Conservation (phyloP, 2,888 invertebrate species). For the Gortyna flavago region DNA sequence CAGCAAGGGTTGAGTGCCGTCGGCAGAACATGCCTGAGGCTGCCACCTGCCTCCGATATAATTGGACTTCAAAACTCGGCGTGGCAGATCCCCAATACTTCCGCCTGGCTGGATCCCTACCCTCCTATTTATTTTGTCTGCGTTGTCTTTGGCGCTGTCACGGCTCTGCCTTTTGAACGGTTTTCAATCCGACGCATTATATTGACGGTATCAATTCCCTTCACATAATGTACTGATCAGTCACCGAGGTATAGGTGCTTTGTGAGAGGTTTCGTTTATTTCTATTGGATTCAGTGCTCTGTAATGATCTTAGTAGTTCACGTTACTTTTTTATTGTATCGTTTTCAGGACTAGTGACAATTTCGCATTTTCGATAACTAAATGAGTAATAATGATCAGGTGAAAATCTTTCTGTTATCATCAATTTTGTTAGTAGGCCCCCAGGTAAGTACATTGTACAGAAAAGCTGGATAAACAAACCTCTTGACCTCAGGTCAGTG, state of each 20-base stretch:
- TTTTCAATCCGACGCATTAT: slow-evolving; percentile 85
- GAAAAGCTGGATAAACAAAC: neutral
- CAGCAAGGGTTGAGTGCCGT: slow-evolving; percentile 58
- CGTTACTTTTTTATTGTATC: neutral
- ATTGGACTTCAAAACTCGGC: slow-evolving; percentile 90
- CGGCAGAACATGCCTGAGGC: slow-evolving; percentile 69
- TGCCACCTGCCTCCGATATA: slow-evolving; percentile 86
- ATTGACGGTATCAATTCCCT: slow-evolving; percentile 86
- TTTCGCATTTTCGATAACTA: neutral
- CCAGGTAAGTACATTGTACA: neutral
- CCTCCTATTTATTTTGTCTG: slow-evolving; percentile 88
- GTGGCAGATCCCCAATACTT: slow-evolving; percentile 89
- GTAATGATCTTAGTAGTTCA: slow-evolving; percentile 19
- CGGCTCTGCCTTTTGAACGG: slow-evolving; percentile 85
- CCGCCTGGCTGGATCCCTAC: slow-evolving; percentile 84
- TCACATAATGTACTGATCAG: slow-evolving; percentile 75
- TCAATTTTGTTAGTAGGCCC: neutral
- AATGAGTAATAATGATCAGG: neutral
- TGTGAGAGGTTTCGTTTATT: slow-evolving; percentile 43
- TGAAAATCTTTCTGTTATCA: neutral
- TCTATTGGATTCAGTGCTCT: slow-evolving; percentile 44
- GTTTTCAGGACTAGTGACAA: neutral
- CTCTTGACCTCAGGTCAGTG: slow-evolving; percentile 31
- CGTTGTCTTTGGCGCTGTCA: slow-evolving; percentile 87
- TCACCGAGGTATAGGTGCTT: slow-evolving; percentile 55